These are phyloP conservation scores for Lycorma delicatula DNA, from an alignment of 1,140 invertebrate genomes.

Conservation along the genomic window DNA sequence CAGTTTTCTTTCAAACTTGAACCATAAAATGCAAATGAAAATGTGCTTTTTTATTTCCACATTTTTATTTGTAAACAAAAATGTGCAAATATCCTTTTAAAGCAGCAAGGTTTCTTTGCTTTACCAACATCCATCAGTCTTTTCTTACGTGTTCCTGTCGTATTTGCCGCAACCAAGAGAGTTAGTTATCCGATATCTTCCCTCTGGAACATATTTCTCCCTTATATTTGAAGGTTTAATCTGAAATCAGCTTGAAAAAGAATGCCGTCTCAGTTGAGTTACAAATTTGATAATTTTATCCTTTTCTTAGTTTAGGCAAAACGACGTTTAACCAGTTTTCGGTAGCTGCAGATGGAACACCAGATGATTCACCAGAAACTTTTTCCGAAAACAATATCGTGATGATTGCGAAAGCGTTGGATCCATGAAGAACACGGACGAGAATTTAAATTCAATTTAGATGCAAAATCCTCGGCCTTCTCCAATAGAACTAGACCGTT, in stretches of 20 bases:
- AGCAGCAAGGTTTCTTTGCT: slow-evolving; percentile 11
- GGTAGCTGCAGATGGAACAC: too few species aligned
- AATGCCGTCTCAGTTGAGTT: slow-evolving; percentile 39
- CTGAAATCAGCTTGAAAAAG: slow-evolving; percentile 35
- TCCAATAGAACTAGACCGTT: too few species aligned
- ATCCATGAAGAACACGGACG: too few species aligned
- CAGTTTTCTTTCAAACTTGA: slow-evolving; percentile 35
- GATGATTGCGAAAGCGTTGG: too few species aligned
- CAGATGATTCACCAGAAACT: too few species aligned
- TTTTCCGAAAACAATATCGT: too few species aligned
- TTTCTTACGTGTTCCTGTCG: slow-evolving; percentile 41
- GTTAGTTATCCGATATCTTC: slow-evolving; percentile 36
- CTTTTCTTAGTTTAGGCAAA: too few species aligned
- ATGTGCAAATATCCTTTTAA: slow-evolving; percentile 5
- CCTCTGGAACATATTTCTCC: slow-evolving; percentile 32
- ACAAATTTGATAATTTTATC: slow-evolving; percentile 35
- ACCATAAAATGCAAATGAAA: slow-evolving; percentile 17
- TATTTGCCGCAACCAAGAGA: slow-evolving; percentile 31
- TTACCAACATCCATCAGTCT: slow-evolving; percentile 34
- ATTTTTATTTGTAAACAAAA: too few species aligned
- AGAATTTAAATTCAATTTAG: too few species aligned
- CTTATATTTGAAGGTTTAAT: slow-evolving; percentile 34
- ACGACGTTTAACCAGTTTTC: too few species aligned
- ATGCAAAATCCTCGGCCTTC: too few species aligned
- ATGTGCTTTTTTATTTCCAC: slow-evolving; percentile 9